Evolutionary conservation across 2,888 invertebrate species (phyloP).

Genomic region (Chelonus formosanus): DNA sequence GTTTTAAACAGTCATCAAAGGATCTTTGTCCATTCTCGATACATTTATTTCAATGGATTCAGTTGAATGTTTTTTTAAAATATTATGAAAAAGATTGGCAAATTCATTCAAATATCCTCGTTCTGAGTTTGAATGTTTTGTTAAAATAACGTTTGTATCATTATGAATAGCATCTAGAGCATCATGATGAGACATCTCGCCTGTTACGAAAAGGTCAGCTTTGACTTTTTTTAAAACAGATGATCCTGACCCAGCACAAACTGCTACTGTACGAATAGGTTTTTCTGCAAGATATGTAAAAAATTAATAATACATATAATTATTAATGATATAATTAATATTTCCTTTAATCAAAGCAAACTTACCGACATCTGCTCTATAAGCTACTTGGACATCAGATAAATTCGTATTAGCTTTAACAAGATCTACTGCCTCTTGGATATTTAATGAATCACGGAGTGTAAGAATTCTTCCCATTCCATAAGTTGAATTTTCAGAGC

Average conservation of each 20-base stretch:
- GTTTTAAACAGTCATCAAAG: slow-evolving; percentile 74
- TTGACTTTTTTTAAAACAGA: slow-evolving; percentile 76
- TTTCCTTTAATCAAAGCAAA: not conserved
- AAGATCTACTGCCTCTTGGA: slow-evolving; percentile 71
- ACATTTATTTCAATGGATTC: slow-evolving; percentile 73
- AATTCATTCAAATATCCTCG: slow-evolving; percentile 82
- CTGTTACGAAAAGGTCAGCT: slow-evolving; percentile 87
- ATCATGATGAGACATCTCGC: slow-evolving; percentile 96
- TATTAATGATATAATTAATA: slow-evolving; percentile 7
- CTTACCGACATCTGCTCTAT: slow-evolving; percentile 67
- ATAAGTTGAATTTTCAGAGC: slow-evolving; percentile 45
- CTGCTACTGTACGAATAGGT: slow-evolving; percentile 73
- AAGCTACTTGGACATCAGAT: slow-evolving; percentile 77
- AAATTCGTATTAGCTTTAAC: slow-evolving; percentile 78
- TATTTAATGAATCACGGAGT: slow-evolving; percentile 66
- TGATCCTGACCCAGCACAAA: slow-evolving; percentile 91
- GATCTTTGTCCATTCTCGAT: slow-evolving; percentile 80
- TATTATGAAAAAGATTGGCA: slow-evolving; percentile 62
- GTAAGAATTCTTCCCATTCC: slow-evolving; percentile 72
- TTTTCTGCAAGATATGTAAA: slow-evolving; percentile 63
- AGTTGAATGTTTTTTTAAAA: slow-evolving; percentile 51
- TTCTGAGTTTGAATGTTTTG: slow-evolving; percentile 94
- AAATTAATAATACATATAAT: slow-evolving; percentile 16
- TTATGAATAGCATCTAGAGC: slow-evolving; percentile 85
- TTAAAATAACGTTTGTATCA: slow-evolving; percentile 82